Conservation (phyloP, 2,797 vertebrate species). For the Tokudaia tokunoshimensis region DNA sequence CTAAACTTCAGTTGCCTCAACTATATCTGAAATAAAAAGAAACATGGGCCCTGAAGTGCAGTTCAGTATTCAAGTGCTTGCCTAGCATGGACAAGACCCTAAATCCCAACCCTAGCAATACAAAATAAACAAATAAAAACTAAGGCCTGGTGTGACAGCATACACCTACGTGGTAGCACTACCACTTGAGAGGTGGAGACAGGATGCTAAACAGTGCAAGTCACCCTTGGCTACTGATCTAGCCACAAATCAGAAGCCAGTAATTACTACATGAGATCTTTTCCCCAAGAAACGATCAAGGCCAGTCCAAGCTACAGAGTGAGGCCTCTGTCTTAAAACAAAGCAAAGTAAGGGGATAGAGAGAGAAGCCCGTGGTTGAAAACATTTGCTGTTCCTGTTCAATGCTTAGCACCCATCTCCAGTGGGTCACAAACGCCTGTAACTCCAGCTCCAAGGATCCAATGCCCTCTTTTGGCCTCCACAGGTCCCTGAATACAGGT, state of each 20-base stretch:
- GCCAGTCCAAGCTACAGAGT: neutral
- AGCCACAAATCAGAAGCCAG: neutral
- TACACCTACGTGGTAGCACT: neutral
- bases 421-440: neutral
- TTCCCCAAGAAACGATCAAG: neutral
- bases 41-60: neutral
- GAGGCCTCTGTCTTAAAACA: neutral
- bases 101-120: neutral
- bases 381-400: neutral
- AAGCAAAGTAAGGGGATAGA: neutral
- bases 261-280: neutral
- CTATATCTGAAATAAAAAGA: neutral
- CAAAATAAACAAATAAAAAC: neutral
- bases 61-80: neutral
- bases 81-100: neutral
- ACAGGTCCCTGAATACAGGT: neutral
- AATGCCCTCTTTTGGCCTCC: neutral
- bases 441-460: neutral
- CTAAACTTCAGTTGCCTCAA: neutral
- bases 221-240: neutral
- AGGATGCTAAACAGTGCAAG: neutral
- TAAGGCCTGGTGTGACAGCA: neutral
- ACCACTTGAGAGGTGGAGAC: too few species aligned
- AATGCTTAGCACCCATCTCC: neutral
- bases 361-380: neutral